Base-by-base conservation (phyloP, 2,113 vertebrate genomes). In the Coregonus clupeaformis region DNA sequence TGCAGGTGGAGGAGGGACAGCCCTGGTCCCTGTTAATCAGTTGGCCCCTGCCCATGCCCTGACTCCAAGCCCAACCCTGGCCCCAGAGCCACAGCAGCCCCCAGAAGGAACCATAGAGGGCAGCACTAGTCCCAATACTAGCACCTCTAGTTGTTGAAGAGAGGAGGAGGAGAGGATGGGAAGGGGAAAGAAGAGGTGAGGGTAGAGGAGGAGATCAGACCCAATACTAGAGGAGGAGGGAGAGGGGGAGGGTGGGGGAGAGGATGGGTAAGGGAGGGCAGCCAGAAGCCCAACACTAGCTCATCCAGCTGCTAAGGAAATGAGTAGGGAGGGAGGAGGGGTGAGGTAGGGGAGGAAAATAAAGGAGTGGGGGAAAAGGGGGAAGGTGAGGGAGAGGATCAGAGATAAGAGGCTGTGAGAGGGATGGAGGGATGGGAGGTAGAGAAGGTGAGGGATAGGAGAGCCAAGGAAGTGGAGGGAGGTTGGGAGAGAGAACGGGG, bases 121-220 rank as follows among this genome's bases (percentile, higher is more conserved):
- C 32, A 95, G 95, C 80, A 93, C 95, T 13, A 96, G 93, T 81
- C 94, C 95, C 0, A 96, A 95, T 90, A 95, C 94, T 5, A 96
- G 95, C 88, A 96, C 95, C 42, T 95, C 96, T 83, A 96, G 95
- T 94, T 97, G 96, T 92, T 98, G 94, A 93, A 72, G 84, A 27
- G 27, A 27, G 27, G 27, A 27, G 27, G 27, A 27, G 27, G 27
- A 29, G 59, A 3, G 16, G 60, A 59, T 27, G 27, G 27, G 32
- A 67, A 57, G 42, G n/a, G n/a, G 27, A 69, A 71, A 75, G 78
- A 79, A 60, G 75, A 82, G 81, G 77, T 3, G 30, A 63, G 66
- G 66, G 27, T 27, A 32, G 22, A 5, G 32, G 74, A 45, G 52
- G 30, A 14, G 42, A 16, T n/a, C n/a, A n/a, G n/a, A n/a, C n/a